Evolutionary conservation across 2,797 vertebrate genomes (phyloP), one percentile per base, ranked within the genome.

Genomic region (Anabas testudineus): DNA sequence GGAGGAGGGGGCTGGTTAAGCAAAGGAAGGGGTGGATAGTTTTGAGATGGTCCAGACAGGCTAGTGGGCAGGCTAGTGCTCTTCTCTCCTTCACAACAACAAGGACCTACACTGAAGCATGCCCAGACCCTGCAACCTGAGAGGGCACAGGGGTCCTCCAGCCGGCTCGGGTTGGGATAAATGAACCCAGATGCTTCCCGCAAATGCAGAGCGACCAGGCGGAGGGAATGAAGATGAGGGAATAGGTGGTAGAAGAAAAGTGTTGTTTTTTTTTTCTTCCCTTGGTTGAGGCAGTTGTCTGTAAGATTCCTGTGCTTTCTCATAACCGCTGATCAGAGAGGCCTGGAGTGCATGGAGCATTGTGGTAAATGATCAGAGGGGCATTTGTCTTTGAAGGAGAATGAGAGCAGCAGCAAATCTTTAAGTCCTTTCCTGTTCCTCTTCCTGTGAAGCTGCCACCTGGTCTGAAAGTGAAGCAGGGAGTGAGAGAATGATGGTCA

Each of bases 131-230:
- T 94, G 97, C 95, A 98, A 97, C 93, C 91, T 87, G 95, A 99
- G 96, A 95, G 93, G 92, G 94, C 87, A 86, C 65, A 52, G 87
- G 82, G 90, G 88, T 90, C 91, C 88, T 90, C 24, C 41, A 84
- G 90, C 81, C 85, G 88, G 78, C 86, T 82, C 90, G 71, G 53
- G 49, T 62, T 47, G 81, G 80, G 84, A 88, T 99, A 99, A 99
- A 94, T 87, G 95, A 94, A 97, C 93, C 94, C 98, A 99, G 96
- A 99, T 98, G 98, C 93, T 94, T 94, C 93, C 93, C 87, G 91
- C 92, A 91, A 86, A 90, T 86, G 57, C 59, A 74, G 67, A 74
- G 76, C 74, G 76, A 92, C 90, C 85, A 92, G 87, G 88, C 91
- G 87, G 49, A 61, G 32, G 46, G 64, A 85, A 57, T 32, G 54